Conservation (phyloP, 2,797 vertebrate genomes). For the Chaetodon trifasciatus region DNA sequence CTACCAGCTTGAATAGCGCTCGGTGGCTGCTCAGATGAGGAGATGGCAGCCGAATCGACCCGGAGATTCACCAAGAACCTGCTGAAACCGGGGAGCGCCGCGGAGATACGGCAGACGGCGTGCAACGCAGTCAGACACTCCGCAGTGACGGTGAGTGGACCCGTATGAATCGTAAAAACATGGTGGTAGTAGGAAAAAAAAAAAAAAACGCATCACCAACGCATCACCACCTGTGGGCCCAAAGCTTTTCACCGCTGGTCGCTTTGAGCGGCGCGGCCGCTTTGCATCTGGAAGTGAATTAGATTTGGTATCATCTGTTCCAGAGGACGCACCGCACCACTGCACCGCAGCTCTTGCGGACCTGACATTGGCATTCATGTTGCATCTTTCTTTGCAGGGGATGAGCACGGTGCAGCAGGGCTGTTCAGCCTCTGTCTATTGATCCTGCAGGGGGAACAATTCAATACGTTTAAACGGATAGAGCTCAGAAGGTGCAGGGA, state of each 20-base stretch:
- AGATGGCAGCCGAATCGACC: slow-evolving; percentile 91
- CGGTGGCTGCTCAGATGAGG: slow-evolving; percentile 81
- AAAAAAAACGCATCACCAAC: too few species aligned
- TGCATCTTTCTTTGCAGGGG: slow-evolving; percentile 66
- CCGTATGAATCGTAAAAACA: slow-evolving; percentile 43
- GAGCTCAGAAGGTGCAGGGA: slow-evolving; percentile 8
- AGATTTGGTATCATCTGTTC: neutral
- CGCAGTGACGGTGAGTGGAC: slow-evolving; percentile 82
- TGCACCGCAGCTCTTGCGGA: slow-evolving; percentile 41
- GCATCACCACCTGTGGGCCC: slow-evolving; percentile 76
- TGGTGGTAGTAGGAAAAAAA: slow-evolving; percentile 44
- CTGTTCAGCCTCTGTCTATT: slow-evolving; percentile 48
- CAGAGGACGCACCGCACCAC: slow-evolving; percentile 32
- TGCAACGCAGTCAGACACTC: slow-evolving; percentile 85
- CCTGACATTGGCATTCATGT: slow-evolving; percentile 78
- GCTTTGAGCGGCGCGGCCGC: neutral
- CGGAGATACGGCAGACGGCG: slow-evolving; percentile 92
- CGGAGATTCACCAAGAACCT: slow-evolving; percentile 97
- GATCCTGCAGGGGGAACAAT: slow-evolving; percentile 58
- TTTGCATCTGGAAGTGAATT: slow-evolving; percentile 10
- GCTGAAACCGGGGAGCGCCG: slow-evolving; percentile 92
- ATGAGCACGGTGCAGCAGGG: slow-evolving; percentile 58
- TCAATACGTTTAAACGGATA: slow-evolving; percentile 32
- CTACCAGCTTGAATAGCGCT: slow-evolving; percentile 38
- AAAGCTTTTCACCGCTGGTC: neutral